A percentile compares a stretch with the other conserved stretches of the same genome.
These are phyloP conservation scores for Ophion ventricosus DNA, from an alignment of 2,888 invertebrate species.

Conservation along the genomic window DNA sequence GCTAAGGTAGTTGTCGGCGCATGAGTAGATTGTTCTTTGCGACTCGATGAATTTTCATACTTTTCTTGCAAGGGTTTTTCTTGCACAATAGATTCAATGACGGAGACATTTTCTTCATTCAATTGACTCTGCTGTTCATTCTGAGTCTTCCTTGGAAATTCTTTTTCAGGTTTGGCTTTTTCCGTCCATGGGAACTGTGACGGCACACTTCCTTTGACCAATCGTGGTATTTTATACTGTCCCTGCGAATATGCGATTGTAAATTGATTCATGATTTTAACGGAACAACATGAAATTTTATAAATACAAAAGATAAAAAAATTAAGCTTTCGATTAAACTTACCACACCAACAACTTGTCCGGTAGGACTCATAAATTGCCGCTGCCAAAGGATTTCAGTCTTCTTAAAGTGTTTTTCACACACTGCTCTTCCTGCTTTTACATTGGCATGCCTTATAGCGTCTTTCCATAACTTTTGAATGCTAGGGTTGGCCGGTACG, in stretches of 20 bases:
- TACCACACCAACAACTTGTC: not conserved
- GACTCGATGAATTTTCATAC: not conserved
- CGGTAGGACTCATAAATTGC: not conserved
- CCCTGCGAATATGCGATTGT: not conserved
- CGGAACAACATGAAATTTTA: not conserved
- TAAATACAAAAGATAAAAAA: not conserved
- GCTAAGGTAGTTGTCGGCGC: too few species aligned
- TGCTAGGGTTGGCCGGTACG: too few species aligned
- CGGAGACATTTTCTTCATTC: too few species aligned
- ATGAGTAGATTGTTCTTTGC: not conserved
- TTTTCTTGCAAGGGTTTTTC: not conserved
- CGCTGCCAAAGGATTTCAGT: not conserved
- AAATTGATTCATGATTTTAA: not conserved
- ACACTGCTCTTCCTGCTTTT: too few species aligned
- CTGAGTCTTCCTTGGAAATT: not conserved
- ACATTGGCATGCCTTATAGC: not conserved
- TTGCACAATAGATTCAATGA: too few species aligned
- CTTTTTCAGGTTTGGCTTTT: too few species aligned
- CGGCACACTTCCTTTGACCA: not conserved
- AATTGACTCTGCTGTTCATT: too few species aligned
- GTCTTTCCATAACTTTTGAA: not conserved
- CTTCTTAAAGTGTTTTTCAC: not conserved
- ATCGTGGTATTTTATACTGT: conserved; percentile 4
- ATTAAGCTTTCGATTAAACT: not conserved
- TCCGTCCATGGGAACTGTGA: conserved; percentile 2